These are phyloP conservation scores for Ptiloglossa arizonensis DNA, from an alignment of 1,140 invertebrate genomes.

Conservation along the genomic window DNA sequence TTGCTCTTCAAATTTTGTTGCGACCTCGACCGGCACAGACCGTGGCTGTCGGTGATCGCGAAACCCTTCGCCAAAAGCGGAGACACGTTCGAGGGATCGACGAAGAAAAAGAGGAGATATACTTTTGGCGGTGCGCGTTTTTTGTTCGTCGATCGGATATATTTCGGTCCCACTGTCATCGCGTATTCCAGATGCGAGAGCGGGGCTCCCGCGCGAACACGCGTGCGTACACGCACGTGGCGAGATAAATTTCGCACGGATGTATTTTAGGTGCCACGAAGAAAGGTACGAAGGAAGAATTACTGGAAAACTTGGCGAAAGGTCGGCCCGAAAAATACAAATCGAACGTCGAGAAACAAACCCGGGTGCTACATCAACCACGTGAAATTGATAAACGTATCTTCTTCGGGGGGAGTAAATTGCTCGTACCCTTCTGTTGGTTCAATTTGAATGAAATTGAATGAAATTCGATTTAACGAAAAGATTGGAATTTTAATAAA, in stretches of 20 bases:
- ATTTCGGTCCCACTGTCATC: conserved; percentile 63
- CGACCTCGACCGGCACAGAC: too few relatives aligned
- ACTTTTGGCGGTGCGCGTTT: conserved; percentile 31
- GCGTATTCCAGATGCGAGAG: conserved; percentile 57
- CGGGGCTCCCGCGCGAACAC: background rate
- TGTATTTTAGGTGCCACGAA: conserved; percentile 55
- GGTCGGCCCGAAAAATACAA: background rate
- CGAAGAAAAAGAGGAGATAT: conserved; percentile 4
- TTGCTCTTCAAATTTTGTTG: too few relatives aligned
- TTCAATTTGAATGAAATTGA: too few relatives aligned
- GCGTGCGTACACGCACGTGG: conserved; percentile 11
- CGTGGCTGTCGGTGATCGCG: background rate
- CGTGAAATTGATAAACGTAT: too few relatives aligned
- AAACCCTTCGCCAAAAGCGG: background rate
- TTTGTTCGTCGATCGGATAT: conserved; percentile 57
- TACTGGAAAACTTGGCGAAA: background rate
- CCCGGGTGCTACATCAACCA: too few relatives aligned
- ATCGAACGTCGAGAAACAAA: background rate
- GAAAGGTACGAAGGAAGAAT: conserved; percentile 34
- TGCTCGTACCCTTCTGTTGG: too few relatives aligned
- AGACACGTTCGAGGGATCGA: background rate
- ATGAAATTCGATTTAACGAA: too few relatives aligned
- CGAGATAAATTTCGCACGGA: conserved; percentile 55
- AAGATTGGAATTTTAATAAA: too few relatives aligned
- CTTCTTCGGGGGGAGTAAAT: background rate